Percentiles rank a stretch among this genome's conserved stretches.
phyloP scores from a whole-genome alignment of 2,797 vertebrate species.

The Cuculus canorus region DNA sequence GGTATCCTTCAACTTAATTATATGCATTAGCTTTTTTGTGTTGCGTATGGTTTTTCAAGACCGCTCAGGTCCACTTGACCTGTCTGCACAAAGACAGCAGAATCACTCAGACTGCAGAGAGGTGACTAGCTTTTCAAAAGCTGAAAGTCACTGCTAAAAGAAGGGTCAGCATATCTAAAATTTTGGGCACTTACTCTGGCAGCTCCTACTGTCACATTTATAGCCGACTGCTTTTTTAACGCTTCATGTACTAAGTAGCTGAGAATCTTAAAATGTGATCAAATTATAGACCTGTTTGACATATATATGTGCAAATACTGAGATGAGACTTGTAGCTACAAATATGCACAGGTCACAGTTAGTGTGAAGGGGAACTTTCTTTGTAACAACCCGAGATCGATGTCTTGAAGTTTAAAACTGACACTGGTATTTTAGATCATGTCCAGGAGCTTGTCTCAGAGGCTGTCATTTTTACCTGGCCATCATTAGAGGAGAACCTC shows the following conservation, averaged over 20 bases:
- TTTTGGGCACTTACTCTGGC: neutral
- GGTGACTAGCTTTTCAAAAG: neutral
- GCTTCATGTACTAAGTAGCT: neutral
- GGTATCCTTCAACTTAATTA: neutral
- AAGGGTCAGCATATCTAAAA: neutral
- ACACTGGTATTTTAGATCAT: neutral
- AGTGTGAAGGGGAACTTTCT: neutral
- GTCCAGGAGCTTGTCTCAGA: neutral
- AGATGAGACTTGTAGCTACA: neutral
- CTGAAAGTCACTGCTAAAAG: neutral
- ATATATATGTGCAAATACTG: neutral
- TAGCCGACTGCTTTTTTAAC: neutral
- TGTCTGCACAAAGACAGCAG: neutral
- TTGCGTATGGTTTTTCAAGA: neutral
- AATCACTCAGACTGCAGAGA: neutral
- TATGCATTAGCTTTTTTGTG: neutral
- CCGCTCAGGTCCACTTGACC: neutral
- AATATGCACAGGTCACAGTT: neutral
- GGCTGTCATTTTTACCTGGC: neutral
- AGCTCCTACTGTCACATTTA: neutral
- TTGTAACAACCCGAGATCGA: neutral
- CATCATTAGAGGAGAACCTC: neutral
- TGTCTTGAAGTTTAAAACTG: neutral
- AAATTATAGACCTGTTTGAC: neutral
- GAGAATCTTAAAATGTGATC: neutral